Conservation (phyloP, 2,113 vertebrate genomes). For the Paratilapia polleni region DNA sequence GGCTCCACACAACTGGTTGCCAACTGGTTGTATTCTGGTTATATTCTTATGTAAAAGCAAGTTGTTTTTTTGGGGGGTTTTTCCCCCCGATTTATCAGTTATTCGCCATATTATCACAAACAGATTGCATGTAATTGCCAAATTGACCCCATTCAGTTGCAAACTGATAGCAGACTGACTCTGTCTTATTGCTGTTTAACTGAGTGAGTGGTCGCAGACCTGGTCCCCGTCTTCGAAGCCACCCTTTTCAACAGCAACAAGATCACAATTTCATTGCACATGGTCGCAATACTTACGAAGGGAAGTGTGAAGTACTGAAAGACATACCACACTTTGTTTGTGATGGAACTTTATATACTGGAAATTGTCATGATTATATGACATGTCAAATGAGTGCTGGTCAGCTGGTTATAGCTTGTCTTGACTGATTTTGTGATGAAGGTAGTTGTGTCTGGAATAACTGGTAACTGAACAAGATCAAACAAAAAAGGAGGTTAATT, state of each 20-base stretch:
- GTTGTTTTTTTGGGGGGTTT: too few species aligned
- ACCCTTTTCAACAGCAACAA: background rate
- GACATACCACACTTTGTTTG: background rate
- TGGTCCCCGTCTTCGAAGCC: background rate
- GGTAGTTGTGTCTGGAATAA: background rate
- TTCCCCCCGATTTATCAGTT: too few species aligned
- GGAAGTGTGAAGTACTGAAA: background rate
- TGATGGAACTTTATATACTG: background rate
- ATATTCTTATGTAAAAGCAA: too few species aligned
- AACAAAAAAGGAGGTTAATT: too few species aligned
- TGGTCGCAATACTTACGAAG: background rate
- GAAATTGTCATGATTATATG: background rate
- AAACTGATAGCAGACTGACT: too few species aligned
- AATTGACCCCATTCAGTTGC: too few species aligned
- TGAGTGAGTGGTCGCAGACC: too few species aligned
- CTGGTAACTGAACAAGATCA: background rate
- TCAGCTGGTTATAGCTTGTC: background rate
- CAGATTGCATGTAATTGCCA: too few species aligned
- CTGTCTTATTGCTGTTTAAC: too few species aligned
- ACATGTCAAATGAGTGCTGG: background rate
- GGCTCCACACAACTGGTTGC: background rate
- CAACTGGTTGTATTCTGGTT: too few species aligned
- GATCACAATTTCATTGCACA: background rate
- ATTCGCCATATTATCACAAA: too few species aligned
- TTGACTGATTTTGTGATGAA: background rate